A percentile compares a stretch with the other conserved stretches of the same genome.
Conservation (phyloP, 2,797 vertebrate species). For the Coranthus polyacanthus region DNA sequence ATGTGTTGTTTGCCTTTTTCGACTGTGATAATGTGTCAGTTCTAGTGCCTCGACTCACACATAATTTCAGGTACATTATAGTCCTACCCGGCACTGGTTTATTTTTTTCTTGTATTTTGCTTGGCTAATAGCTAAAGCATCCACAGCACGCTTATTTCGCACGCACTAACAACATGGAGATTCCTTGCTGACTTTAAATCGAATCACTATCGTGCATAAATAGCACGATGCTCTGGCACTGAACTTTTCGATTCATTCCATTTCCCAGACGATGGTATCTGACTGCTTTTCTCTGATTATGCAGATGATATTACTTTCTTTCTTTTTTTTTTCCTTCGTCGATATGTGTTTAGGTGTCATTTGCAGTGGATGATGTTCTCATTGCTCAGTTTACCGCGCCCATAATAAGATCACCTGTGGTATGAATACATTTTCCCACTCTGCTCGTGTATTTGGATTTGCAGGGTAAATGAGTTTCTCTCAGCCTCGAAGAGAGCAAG, state of each 20-base stretch:
- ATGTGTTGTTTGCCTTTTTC: slow-evolving; percentile 13
- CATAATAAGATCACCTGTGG: slow-evolving; percentile 84
- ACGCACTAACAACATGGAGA: slow-evolving; percentile 61
- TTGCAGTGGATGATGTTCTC: slow-evolving; percentile 81
- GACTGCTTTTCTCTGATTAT: slow-evolving; percentile 74
- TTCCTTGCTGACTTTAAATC: slow-evolving; percentile 60
- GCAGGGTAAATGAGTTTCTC: slow-evolving; percentile 87
- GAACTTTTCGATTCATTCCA: slow-evolving; percentile 75
- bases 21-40: slow-evolving; percentile 18
- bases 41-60: background rate
- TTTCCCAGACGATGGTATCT: slow-evolving; percentile 61
- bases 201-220: slow-evolving; percentile 66
- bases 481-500: slow-evolving; percentile 67
- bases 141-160: slow-evolving; percentile 38
- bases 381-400: slow-evolving; percentile 80
- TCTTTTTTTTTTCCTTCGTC: slow-evolving; percentile 54
- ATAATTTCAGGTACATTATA: slow-evolving; percentile 31
- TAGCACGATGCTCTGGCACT: slow-evolving; percentile 58
- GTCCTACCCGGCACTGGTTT: slow-evolving; percentile 15
- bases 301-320: slow-evolving; percentile 78
- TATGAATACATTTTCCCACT: slow-evolving; percentile 85
- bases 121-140: slow-evolving; percentile 59
- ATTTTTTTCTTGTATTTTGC: slow-evolving; percentile 34
- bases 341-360: slow-evolving; percentile 79
- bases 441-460: slow-evolving; percentile 84